Evolutionary conservation across 2,113 vertebrate species (phyloP), one percentile per base, ranked within the genome.

Genomic region (Condylura cristata): DNA sequence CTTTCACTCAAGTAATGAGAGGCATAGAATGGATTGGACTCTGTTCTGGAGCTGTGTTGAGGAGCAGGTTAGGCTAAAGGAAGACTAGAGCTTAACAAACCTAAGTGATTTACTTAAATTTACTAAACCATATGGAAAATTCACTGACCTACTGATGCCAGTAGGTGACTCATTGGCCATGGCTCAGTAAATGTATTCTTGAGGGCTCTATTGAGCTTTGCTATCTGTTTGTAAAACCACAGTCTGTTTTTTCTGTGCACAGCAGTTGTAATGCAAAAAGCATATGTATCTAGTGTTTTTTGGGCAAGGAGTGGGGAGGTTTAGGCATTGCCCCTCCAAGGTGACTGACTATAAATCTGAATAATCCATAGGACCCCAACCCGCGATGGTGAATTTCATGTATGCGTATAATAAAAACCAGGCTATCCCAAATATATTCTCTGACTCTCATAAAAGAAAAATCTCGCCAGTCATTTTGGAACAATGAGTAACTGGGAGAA

Each of bases 351-450:
- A 51, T 75, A 88, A 87, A 90, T 95, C 13, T 68, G 76, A 94
- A 74, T 56, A 61, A 83, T 53, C 9, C 58, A 30, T 11, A 63
- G n/a, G 28, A 84, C 37, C 18, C 51, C 20, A 22, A 84, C 37
- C 18, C 51, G 16, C 10, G n/a, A 39, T 74, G 32, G 32, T 53
- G 32, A 87, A 72, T 80, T 90, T 95, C 85, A 87, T 10, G 53
- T 84, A 56, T 61, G 34, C 10, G 1, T n/a, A 24, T 84, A 80
- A 93, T 76, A 78, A 81, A 94, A 94, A 91, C n/a, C 75, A 89
- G 87, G 71, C 8, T 2, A 60, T 30, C 32, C n/a, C 51, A 89
- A 78, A 60, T 78, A 58, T 37, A 44, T 53, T 85, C 74, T 78
- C 51, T 46, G 34, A n/a, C 14, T 34, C 68, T 90, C 26, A 16